phyloP scores from a whole-genome alignment of 1,140 invertebrate species.

The Leptinotarsa lineolata region DNA sequence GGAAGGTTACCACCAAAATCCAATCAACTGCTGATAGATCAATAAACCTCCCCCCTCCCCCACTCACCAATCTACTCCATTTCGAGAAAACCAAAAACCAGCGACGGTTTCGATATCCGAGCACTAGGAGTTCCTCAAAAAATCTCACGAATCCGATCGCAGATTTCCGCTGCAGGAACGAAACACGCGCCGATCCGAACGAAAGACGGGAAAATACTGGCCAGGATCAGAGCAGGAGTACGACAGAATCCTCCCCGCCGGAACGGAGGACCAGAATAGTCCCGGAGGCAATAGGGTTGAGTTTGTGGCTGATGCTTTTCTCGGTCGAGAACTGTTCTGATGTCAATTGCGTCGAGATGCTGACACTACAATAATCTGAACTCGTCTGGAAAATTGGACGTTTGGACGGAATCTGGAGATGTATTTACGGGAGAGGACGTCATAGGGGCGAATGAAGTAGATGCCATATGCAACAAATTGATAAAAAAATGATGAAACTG shows the following conservation, averaged over 20 bases:
- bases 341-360: slow-evolving; percentile 2
- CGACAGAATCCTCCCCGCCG: slow-evolving; percentile 32
- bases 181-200: slow-evolving; percentile 23
- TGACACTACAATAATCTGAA: background rate
- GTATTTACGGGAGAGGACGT: background rate
- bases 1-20: too few species aligned
- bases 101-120: background rate
- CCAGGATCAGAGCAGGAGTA: slow-evolving; percentile 30
- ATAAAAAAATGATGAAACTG: too few species aligned
- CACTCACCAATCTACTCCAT: background rate
- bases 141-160: background rate
- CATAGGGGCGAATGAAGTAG: background rate
- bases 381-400: background rate
- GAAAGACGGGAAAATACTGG: slow-evolving; percentile 33
- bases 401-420: background rate
- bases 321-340: background rate
- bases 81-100: background rate
- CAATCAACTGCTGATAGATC: too few species aligned
- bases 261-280: background rate
- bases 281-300: background rate
- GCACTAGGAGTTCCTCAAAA: background rate
- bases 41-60: background rate
- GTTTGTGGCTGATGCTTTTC: slow-evolving; percentile 2
- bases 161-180: background rate
- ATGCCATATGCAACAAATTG: too few species aligned